Base-by-base conservation (phyloP, 2,113 vertebrate genomes). In the Speoplatyrhinus poulsoni region DNA sequence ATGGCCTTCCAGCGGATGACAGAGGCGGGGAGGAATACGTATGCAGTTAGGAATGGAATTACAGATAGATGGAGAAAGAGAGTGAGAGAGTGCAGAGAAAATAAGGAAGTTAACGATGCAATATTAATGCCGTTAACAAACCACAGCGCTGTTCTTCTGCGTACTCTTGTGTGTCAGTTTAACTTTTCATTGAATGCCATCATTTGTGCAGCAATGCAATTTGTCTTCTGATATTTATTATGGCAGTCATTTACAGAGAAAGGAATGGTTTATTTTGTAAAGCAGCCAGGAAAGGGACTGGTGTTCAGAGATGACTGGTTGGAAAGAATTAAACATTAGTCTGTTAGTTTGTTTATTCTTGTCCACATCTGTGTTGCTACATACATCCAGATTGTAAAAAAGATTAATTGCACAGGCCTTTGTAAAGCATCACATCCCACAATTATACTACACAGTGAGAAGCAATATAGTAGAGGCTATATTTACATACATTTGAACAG, bases 261-360 rank as follows among this genome's bases (percentile, higher is more conserved):
- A 33, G 76, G 9, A 52, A 57, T 19, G 12, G 62, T 70, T 67
- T 47, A 4, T 16, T 65, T 72, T 62, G 79, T 69, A 79, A 0
- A 1, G 12, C 46, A n/a, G 69, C 78, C 67, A 82, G 61, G 56
- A 11, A 58, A 9, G 56, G 0, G 15, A 58, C 16, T 48, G 65
- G 49, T 32, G 41, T 76, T 61, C 63, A 82, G 80, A 84, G 67
- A 72, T 76, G 76, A 79, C 74, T 55, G 12, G 59, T 68, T 50
- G 83, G 84, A 75, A 84, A 82, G 71, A 41, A 9, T 59, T 46
- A 52, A 26, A 75, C 55, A 19, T 32, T 73, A 79, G 63, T 58
- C 73, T 0, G 64, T 62, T 64, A 13, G 46, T 4, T 69, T 5
- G 33, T 73, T 54, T 41, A 41, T 41, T 41, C 36, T 41, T 4